Percentiles rank a stretch among this genome's conserved stretches.
Evolutionary conservation across 2,797 vertebrate species (phyloP).

Genomic region (Nannoperca obscura): DNA sequence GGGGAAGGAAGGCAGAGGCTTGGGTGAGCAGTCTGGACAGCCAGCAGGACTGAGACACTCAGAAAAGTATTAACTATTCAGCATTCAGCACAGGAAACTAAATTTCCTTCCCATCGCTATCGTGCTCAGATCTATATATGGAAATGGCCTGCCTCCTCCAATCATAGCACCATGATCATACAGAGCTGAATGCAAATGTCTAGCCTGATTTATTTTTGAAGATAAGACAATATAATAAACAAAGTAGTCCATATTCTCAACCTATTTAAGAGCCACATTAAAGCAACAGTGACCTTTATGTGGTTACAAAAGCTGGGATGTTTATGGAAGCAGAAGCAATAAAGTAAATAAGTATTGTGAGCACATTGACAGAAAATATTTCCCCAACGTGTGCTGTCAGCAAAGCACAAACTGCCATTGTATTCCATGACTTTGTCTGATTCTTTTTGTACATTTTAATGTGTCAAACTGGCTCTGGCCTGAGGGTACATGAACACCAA

Average conservation of each 20-base stretch:
- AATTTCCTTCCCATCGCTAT: constrained; percentile 73
- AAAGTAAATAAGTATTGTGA: constrained; percentile 59
- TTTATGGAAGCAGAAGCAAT: constrained; percentile 53
- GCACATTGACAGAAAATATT: constrained; percentile 27
- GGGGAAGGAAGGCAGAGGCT: constrained; percentile 71
- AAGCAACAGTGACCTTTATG: constrained; percentile 60
- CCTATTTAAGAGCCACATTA: constrained; percentile 49
- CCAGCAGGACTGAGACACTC: constrained; percentile 68
- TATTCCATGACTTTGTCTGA: constrained; percentile 32
- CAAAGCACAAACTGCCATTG: constrained; percentile 31
- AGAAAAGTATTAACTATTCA: constrained; percentile 60
- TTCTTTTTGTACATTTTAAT: constrained; percentile 9
- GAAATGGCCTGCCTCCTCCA: constrained; percentile 53
- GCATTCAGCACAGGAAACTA: constrained; percentile 76
- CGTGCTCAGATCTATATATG: constrained; percentile 71
- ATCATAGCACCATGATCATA: constrained; percentile 15
- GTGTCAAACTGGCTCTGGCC: constrained; percentile 34
- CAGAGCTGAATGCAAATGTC: constrained; percentile 44
- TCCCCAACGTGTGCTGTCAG: constrained; percentile 14
- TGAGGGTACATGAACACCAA: constrained; percentile 9
- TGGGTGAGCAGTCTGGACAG: constrained; percentile 46
- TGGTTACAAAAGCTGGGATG: constrained; percentile 40
- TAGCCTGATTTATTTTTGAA: constrained; percentile 23
- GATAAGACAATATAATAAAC: constrained; percentile 43
- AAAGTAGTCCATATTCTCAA: constrained; percentile 35